Percentiles rank a stretch among this genome's conserved stretches.
Evolutionary conservation across 2,113 vertebrate genomes (phyloP).

Genomic region (Amazona guildingii): DNA sequence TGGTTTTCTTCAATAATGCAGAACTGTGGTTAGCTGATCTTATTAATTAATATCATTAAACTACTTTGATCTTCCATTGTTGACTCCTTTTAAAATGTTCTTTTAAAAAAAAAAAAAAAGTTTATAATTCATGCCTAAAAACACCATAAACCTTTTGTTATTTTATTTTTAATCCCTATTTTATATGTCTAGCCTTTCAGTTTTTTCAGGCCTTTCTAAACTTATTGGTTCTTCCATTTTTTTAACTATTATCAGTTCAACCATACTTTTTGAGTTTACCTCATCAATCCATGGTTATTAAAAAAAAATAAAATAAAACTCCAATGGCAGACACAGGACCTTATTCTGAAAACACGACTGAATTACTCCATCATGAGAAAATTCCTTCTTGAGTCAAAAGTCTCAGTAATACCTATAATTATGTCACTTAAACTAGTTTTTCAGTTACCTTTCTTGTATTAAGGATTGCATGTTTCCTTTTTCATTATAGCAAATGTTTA

Average conservation of each 20-base stretch:
- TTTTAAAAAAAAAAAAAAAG: background rate
- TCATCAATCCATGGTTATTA: background rate
- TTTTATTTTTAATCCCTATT: background rate
- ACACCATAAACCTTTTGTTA: background rate
- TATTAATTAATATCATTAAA: background rate
- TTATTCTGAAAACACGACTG: background rate
- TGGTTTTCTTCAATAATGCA: background rate
- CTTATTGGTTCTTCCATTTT: background rate
- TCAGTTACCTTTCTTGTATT: background rate
- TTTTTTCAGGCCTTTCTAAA: background rate
- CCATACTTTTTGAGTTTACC: background rate
- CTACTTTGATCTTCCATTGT: background rate
- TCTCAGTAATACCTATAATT: background rate
- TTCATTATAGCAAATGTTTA: background rate
- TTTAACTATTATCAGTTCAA: background rate
- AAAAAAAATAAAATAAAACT: background rate
- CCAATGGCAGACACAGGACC: background rate
- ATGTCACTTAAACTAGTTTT: background rate
- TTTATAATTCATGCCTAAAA: background rate
- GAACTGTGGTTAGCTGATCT: background rate
- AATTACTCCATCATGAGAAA: background rate
- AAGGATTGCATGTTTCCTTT: background rate
- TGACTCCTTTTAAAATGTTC: background rate
- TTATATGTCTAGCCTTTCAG: background rate
- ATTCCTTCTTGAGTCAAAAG: background rate